Evolutionary conservation across 2,113 vertebrate species (phyloP), one percentile per base, ranked within the genome.

Genomic region (Nansenia antarctica): DNA sequence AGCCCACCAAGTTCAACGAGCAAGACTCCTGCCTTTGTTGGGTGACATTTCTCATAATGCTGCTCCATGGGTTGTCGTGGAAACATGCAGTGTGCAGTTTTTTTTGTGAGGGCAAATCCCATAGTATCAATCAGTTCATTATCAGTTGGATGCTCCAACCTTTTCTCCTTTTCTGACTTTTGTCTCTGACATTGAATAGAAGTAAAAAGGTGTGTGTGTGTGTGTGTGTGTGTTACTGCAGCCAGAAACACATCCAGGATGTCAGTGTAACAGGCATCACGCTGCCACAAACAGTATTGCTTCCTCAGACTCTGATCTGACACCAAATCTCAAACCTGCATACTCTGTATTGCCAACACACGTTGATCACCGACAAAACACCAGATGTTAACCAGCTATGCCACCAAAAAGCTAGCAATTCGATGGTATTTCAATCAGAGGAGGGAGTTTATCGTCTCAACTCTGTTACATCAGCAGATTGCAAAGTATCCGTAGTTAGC

Each of bases 41-140:
- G 42, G 42, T 52, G 67, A 52, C 57, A 61, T 52, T 57, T 59
- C 45, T 39, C 68, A 27, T 53, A n/a, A 54, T 20, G 11, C 20
- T 7, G 45, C 30, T 62, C 45, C 22, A 62, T 20, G 30, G 29
- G 57, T 62, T 70, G 59, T 35, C 47, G 14, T 11, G 45, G 59
- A 62, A 37, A 70, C 47, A 3, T 49, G 7, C 42, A 26, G 57
- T 62, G 34, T 62, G 32, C 22, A 49, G 18, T 34, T 62, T 34
- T 55, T 68, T 52, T 47, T 49, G 20, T 24, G 30, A 47, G 55
- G 54, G 15, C 31, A 45, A 49, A 26, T 37, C 24, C 27, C 26
- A n/a, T 53, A 30, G 18, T 15, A 49, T n/a, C 0, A 49, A 20
- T 49, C 18, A 49, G 45, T 49, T 47, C 45, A 47, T n/a, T 47